These are phyloP conservation scores for Cryptoblepharus egeriae DNA, from an alignment of 2,797 vertebrate genomes.

Conservation along the genomic window DNA sequence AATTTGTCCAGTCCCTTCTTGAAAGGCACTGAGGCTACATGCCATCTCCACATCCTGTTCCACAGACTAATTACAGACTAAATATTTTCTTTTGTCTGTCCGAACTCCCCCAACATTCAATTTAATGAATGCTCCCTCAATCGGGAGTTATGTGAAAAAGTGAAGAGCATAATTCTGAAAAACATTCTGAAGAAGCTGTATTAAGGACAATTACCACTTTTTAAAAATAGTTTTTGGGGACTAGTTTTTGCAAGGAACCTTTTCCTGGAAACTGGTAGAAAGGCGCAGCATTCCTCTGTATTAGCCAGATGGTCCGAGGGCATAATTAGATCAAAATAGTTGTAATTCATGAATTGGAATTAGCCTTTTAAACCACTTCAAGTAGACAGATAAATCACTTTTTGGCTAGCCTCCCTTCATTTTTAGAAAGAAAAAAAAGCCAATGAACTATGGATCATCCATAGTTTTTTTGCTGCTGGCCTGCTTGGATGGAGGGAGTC, in stretches of 20 bases:
- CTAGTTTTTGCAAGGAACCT: not conserved
- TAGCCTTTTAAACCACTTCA: not conserved
- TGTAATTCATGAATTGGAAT: conserved; percentile 25
- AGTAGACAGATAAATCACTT: conserved; percentile 26
- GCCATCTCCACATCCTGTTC: no score
- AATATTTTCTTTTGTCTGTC: no score
- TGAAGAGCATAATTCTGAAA: no score
- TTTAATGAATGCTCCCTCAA: no score
- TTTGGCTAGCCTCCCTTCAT: not conserved
- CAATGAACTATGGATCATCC: conserved; percentile 25
- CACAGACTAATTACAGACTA: no score
- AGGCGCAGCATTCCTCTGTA: not conserved
- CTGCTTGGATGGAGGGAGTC: conserved; percentile 32
- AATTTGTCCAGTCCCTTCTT: no score
- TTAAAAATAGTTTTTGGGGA: no score
- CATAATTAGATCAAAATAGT: conserved; percentile 25
- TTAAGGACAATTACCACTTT: not conserved
- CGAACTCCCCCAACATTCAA: no score
- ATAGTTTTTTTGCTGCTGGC: conserved; percentile 33
- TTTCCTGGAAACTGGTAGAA: conserved; percentile 15
- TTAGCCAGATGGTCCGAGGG: not conserved
- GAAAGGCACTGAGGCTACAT: no score
- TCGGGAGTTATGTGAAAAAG: no score
- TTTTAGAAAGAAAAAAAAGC: not conserved
- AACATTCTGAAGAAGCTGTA: not conserved